phyloP scores from a whole-genome alignment of 1,140 invertebrate genomes.

The Sinella curviseta region DNA sequence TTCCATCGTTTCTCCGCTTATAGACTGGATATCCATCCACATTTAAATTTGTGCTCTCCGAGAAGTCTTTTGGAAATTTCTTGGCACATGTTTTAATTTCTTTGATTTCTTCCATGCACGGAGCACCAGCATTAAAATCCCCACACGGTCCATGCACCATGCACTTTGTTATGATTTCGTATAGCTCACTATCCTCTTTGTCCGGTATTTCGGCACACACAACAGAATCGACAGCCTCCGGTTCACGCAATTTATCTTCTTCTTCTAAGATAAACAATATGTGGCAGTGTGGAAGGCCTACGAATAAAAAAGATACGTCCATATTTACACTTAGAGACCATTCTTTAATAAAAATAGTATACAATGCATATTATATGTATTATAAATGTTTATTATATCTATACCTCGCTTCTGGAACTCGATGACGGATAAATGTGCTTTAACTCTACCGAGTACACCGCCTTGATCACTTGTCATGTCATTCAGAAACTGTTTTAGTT shows the following conservation, averaged over 20 bases:
- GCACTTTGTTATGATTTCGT: slow-evolving; percentile 54
- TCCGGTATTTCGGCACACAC: slow-evolving; percentile 58
- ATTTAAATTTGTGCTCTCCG: slow-evolving; percentile 51
- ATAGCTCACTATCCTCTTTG: slow-evolving; percentile 51
- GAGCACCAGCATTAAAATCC: slow-evolving; percentile 48
- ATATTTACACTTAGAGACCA: background rate
- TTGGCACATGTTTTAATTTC: slow-evolving; percentile 52
- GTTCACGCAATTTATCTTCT: slow-evolving; percentile 23
- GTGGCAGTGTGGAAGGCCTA: slow-evolving; percentile 56
- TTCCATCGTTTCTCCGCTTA: slow-evolving; percentile 43
- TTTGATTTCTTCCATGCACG: slow-evolving; percentile 52
- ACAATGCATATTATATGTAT: background rate
- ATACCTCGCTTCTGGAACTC: slow-evolving; percentile 59
- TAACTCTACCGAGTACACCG: slow-evolving; percentile 52
- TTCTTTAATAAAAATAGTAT: too few relatives aligned
- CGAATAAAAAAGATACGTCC: background rate
- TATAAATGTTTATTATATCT: background rate
- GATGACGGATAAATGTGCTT: slow-evolving; percentile 54
- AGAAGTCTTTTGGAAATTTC: slow-evolving; percentile 53
- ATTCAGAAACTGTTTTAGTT: slow-evolving; percentile 57
- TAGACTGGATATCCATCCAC: slow-evolving; percentile 56
- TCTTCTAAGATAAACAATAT: slow-evolving; percentile 53
- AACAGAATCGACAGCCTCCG: slow-evolving; percentile 52
- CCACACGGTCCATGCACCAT: slow-evolving; percentile 56
- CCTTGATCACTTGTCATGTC: slow-evolving; percentile 53